A percentile compares a stretch with the other conserved stretches of the same genome.
Evolutionary conservation across 92 coral and sea anemone genomes (phyloP).

Genomic region (Phymanthus crucifer): DNA sequence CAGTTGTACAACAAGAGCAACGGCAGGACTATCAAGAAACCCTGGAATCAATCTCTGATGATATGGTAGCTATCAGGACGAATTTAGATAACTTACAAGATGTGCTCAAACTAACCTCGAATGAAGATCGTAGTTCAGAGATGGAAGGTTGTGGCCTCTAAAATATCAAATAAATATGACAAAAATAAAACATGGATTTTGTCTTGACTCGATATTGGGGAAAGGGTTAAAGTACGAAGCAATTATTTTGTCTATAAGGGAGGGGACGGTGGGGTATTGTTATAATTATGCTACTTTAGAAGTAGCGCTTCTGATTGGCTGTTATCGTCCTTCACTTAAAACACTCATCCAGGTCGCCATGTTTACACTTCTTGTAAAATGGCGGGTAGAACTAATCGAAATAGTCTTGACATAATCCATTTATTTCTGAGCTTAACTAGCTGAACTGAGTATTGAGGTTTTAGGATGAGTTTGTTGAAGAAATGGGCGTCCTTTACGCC

Average conservation of each 20-base stretch:
- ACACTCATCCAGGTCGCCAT: constrained; percentile 30
- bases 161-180: background rate
- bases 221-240: background rate
- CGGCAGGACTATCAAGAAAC: background rate
- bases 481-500: constrained; percentile 71
- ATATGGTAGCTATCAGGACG: constrained; percentile 14
- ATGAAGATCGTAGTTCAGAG: background rate
- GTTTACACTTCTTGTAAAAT: constrained; percentile 46
- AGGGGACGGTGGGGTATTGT: constrained; percentile 26
- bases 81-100: constrained; percentile 8
- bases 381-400: constrained; percentile 32
- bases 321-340: constrained; percentile 6
- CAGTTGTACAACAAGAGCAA: background rate
- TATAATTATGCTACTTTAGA: constrained; percentile 2
- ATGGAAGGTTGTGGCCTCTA: background rate
- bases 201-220: background rate
- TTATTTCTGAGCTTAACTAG: background rate
- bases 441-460: background rate
- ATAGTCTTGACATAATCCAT: constrained; percentile 21
- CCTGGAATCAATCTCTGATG: constrained; percentile 14
- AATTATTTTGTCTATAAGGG: background rate
- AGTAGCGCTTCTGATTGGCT: constrained; percentile 36
- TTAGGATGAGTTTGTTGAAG: constrained; percentile 74
- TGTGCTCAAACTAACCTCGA: background rate
- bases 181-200: background rate